phyloP scores from a whole-genome alignment of 2,888 invertebrate genomes.

The Lissonota sp. region DNA sequence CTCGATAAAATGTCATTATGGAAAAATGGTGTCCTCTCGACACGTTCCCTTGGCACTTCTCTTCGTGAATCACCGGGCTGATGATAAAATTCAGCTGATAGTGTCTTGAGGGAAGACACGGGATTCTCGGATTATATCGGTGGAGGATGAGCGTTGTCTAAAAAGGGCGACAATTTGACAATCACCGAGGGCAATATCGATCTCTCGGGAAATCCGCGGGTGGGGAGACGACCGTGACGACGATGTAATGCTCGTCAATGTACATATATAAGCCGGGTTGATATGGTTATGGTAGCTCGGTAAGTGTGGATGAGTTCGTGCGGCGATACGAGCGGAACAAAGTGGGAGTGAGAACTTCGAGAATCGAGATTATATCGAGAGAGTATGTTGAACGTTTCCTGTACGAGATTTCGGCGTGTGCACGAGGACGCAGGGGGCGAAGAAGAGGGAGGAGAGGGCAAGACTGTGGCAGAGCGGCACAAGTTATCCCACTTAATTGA shows the following conservation, averaged over 20 bases:
- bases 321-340: conserved; percentile 18
- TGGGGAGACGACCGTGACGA: conserved; percentile 19
- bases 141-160: conserved; percentile 20
- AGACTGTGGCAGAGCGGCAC: conserved; percentile 31
- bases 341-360: conserved; percentile 42
- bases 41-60: neutral
- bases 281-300: neutral
- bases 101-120: neutral
- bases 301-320: conserved; percentile 2
- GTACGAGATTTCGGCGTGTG: conserved; percentile 24
- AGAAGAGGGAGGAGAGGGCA: neutral
- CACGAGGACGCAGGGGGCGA: neutral
- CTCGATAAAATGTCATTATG: conserved; percentile 11
- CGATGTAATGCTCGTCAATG: neutral
- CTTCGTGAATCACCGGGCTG: neutral
- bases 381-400: conserved; percentile 34
- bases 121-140: conserved; percentile 12
- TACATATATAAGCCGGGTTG: neutral
- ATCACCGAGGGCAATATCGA: conserved; percentile 56
- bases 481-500: conserved; percentile 60
- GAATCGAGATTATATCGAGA: conserved; percentile 35
- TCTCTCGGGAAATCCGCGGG: conserved; percentile 59
- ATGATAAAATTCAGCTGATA: conserved; percentile 16
- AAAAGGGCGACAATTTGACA: conserved; percentile 49
- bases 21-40: neutral